phyloP scores from a whole-genome alignment of 1,140 invertebrate genomes.

The Pseudomyrmex sp. region DNA sequence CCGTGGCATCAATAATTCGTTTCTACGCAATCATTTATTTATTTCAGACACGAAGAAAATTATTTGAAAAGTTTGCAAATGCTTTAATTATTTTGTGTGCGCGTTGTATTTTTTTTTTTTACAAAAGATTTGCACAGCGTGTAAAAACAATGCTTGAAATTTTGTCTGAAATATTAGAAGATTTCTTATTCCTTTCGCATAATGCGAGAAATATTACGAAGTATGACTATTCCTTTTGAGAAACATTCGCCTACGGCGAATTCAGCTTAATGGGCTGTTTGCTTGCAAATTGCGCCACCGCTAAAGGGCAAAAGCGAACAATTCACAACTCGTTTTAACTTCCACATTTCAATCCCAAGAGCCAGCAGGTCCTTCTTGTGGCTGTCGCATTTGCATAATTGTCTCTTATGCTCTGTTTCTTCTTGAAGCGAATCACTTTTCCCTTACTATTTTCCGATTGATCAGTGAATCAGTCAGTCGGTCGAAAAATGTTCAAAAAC shows the following conservation, averaged over 20 bases:
- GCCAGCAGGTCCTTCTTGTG: slow-evolving; percentile 44
- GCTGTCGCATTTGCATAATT: slow-evolving; percentile 77
- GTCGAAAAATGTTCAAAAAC: not conserved
- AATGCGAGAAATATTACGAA: not conserved
- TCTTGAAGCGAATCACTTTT: slow-evolving; percentile 27
- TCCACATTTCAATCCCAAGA: slow-evolving; percentile 76
- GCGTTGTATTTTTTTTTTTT: not conserved
- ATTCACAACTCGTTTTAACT: slow-evolving; percentile 80
- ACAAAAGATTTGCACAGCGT: not conserved
- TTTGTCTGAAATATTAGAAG: slow-evolving; percentile 4
- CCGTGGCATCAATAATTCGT: not conserved
- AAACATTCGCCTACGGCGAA: slow-evolving; percentile 42
- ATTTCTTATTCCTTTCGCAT: not conserved
- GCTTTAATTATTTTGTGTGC: not conserved
- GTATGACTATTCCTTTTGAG: not conserved
- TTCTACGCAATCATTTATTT: too few relatives aligned
- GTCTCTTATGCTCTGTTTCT: slow-evolving; percentile 68
- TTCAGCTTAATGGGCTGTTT: slow-evolving; percentile 79
- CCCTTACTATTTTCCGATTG: not conserved
- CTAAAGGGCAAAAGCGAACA: slow-evolving; percentile 80
- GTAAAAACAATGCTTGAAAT: not conserved
- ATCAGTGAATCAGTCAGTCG: slow-evolving; percentile 1
- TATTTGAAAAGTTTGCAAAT: not conserved
- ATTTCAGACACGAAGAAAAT: not conserved
- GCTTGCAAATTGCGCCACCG: slow-evolving; percentile 79